A percentile compares a stretch with the other conserved stretches of the same genome.
phyloP scores from a whole-genome alignment of 2,797 vertebrate genomes.

The Lagocephalus sceleratus region DNA sequence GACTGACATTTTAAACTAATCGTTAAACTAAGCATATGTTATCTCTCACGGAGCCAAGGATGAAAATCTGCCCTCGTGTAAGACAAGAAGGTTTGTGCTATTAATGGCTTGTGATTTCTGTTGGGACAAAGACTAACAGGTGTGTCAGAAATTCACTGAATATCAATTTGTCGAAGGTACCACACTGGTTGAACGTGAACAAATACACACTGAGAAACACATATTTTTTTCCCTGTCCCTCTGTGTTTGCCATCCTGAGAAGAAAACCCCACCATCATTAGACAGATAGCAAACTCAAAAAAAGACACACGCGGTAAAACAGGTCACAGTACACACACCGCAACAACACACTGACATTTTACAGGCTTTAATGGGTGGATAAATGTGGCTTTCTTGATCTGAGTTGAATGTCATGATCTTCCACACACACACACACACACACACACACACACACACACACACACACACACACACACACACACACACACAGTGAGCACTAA shows the following conservation, averaged over 20 bases:
- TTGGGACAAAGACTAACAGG: no score
- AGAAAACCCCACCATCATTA: conserved; percentile 20
- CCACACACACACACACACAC: background rate
- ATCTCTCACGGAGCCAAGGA: no score
- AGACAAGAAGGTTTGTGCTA: no score
- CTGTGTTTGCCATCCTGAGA: conserved; percentile 17
- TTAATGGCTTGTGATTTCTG: no score
- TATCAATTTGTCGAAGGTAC: background rate
- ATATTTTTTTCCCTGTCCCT: conserved; percentile 6
- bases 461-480: background rate
- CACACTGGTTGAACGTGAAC: conserved; percentile 1
- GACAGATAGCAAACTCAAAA: conserved; percentile 10
- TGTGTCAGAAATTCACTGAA: background rate
- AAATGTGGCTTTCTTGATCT: conserved; percentile 37
- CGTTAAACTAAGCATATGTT: no score
- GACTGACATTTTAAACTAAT: no score
- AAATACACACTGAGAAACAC: conserved; percentile 3
- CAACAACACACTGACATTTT: conserved; percentile 45
- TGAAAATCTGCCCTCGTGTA: no score
- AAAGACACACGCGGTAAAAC: conserved; percentile 12
- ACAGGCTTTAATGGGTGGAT: conserved; percentile 26
- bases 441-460: background rate
- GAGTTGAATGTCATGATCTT: conserved; percentile 42
- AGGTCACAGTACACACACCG: conserved; percentile 5
- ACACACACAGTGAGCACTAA: conserved; percentile 9